Percentiles rank a stretch among this genome's conserved stretches.
phyloP scores from a whole-genome alignment of 2,888 invertebrate species.

The Andrena minutula region DNA sequence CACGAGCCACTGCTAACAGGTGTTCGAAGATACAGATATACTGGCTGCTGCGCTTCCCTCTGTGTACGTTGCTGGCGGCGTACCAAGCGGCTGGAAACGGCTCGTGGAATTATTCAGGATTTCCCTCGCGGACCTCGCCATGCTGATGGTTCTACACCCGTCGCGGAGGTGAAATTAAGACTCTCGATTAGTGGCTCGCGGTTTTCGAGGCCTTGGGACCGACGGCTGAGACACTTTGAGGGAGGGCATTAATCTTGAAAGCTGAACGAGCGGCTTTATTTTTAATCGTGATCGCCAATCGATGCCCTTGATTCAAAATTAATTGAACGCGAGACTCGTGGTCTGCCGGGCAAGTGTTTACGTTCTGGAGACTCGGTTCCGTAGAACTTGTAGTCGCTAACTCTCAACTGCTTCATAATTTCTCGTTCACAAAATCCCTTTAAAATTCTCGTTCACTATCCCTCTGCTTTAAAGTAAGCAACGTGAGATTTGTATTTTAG shows the following conservation, averaged over 20 bases:
- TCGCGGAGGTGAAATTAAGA: constrained; percentile 4
- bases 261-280: not conserved
- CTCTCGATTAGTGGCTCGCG: constrained; percentile 10
- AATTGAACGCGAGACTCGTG: not conserved
- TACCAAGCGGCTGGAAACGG: not conserved
- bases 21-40: constrained; percentile 83
- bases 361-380: constrained; percentile 2
- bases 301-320: not conserved
- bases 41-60: constrained; percentile 45
- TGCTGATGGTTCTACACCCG: not conserved
- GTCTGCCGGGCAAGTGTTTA: constrained; percentile 11
- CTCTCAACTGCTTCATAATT: not conserved
- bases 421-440: not conserved
- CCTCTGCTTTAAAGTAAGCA: no score
- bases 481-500: no score
- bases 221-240: no score
- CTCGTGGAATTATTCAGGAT: constrained; percentile 30
- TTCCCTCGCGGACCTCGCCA: not conserved
- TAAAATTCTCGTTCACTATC: no score
- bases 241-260: constrained; percentile 1
- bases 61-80: constrained; percentile 9
- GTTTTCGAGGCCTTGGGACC: not conserved
- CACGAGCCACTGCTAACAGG: constrained; percentile 81
- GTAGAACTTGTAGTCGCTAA: not conserved
- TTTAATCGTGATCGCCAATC: constrained; percentile 20